Evolutionary conservation across 2,888 invertebrate genomes (phyloP), one percentile per base, ranked within the genome.

Genomic region (Trypoxylon attenuatum): DNA sequence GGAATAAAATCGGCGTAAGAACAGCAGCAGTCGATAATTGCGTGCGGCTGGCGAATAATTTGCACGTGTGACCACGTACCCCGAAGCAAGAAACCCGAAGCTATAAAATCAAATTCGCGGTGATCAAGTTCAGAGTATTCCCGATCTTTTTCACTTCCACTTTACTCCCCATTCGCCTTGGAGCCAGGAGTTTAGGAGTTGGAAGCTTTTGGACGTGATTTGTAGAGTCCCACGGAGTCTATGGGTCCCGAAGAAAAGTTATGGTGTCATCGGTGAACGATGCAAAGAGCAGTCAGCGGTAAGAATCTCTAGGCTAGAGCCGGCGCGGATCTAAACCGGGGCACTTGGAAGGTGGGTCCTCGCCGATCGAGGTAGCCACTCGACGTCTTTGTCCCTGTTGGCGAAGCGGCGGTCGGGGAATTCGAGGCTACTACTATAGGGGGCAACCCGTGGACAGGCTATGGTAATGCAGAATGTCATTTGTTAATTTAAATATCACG

Each of bases 401-500:
- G 13, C n/a, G 33, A 33, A 10, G 47, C 60, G 55, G 54, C 54
- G 53, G 60, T 56, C 70, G 71, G 64, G 63, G 73, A 79, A 79
- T 80, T 80, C 76, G 76, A 77, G 71, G 61, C 71, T 77, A 76
- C 76, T 74, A 70, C 76, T 68, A 71, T 64, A 72, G 66, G 62
- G 64, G 68, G 66, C 61, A 71, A 71, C 69, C 68, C 71, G 73
- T 64, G 74, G 77, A 82, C 81, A 71, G 79, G 59, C 76, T 82
- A 82, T 82, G 82, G 79, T 82, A 83, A 83, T 83, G 80, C 75
- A 71, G 82, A 79, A 83, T 83, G 83, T 83, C 82, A 83, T 83
- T 83, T 83, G 83, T 83, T 83, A 82, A 83, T 83, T 83, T 83
- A 83, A 83, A 83, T 83, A 83, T 82, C 83, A 81, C 81, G 82